phyloP scores from a whole-genome alignment of 2,797 vertebrate species.

The Myiothlypis chrysogaster region DNA sequence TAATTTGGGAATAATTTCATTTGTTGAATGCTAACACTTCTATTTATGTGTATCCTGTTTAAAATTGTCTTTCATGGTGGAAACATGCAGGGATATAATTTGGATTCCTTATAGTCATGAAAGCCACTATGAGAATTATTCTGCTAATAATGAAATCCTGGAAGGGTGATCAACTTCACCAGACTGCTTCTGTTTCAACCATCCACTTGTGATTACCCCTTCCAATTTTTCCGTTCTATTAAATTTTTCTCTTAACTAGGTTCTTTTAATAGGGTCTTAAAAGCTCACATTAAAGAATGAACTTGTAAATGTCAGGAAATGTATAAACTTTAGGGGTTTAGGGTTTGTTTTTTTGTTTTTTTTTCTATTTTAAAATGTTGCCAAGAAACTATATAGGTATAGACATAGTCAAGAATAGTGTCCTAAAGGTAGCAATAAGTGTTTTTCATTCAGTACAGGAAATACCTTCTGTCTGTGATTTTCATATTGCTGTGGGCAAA shows the following conservation, averaged over 20 bases:
- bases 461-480: slow-evolving; percentile 12
- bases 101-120: background rate
- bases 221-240: background rate
- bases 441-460: background rate
- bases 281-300: background rate
- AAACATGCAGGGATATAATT: background rate
- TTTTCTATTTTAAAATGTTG: background rate
- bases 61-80: background rate
- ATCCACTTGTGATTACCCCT: background rate
- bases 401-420: background rate
- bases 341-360: background rate
- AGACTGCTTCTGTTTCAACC: background rate
- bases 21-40: background rate
- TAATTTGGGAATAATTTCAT: background rate
- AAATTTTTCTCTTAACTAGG: background rate
- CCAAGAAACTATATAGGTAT: background rate
- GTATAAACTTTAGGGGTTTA: background rate
- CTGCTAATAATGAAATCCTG: background rate
- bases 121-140: background rate
- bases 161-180: background rate
- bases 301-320: background rate
- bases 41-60: background rate
- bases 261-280: background rate
- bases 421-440: background rate
- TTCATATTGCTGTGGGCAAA: background rate